phyloP scores from a whole-genome alignment of 2,797 vertebrate genomes.

The Antennarius maculatus region DNA sequence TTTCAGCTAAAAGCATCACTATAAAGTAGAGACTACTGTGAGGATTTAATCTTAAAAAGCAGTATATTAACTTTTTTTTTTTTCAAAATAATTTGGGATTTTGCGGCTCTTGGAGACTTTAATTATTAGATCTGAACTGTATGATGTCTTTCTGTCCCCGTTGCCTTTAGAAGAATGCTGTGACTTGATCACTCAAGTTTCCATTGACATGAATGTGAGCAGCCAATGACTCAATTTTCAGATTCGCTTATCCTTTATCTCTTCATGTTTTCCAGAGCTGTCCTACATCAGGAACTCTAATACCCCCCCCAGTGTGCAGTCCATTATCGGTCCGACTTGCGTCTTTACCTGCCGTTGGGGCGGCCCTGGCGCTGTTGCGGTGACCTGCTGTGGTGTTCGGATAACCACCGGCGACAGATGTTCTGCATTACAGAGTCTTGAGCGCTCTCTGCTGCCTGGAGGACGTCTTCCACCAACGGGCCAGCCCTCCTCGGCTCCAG shows the following conservation, averaged over 20 bases:
- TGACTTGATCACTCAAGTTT: no score
- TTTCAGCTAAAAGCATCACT: no score
- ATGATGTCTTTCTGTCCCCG: no score
- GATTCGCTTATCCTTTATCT: not conserved
- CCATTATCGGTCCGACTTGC: not conserved
- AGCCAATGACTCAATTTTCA: not conserved
- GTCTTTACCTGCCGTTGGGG: conserved; percentile 53
- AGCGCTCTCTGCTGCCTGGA: conserved; percentile 84
- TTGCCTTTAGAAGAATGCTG: no score
- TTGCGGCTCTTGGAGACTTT: no score
- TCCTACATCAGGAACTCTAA: conserved; percentile 3
- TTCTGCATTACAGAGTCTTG: conserved; percentile 89
- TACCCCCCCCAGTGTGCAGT: not conserved
- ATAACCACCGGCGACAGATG: conserved; percentile 95
- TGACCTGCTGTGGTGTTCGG: conserved; percentile 83
- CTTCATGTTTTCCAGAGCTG: not conserved
- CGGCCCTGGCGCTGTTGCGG: conserved; percentile 69
- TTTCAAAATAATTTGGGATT: no score
- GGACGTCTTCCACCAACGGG: conserved; percentile 88
- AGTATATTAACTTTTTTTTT: no score
- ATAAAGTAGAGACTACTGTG: no score
- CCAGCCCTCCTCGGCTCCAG: conserved; percentile 85
- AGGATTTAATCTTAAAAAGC: no score
- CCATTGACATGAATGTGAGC: not conserved
- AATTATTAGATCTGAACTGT: no score